phyloP scores from a whole-genome alignment of 2,113 vertebrate genomes.

The Chionomys nivalis region DNA sequence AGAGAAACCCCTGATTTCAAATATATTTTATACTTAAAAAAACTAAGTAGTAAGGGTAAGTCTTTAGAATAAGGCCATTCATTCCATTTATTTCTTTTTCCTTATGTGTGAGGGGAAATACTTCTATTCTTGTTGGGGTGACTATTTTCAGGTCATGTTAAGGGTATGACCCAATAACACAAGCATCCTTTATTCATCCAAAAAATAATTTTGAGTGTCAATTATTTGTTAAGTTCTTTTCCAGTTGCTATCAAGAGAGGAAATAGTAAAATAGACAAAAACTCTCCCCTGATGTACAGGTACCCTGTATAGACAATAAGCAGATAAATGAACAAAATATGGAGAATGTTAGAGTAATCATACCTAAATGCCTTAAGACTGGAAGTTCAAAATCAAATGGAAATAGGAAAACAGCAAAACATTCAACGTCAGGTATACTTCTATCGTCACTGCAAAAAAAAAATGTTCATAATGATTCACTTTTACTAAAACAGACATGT shows the following conservation, averaged over 20 bases:
- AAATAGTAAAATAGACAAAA: neutral
- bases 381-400: neutral
- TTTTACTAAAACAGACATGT: neutral
- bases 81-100: neutral
- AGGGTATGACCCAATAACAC: too few relatives aligned
- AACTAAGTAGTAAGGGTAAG: neutral
- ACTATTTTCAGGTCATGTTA: neutral
- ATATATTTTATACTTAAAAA: conserved; percentile 9
- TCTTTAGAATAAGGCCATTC: neutral
- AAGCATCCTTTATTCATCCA: neutral
- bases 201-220: neutral
- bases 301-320: neutral
- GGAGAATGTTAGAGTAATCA: neutral
- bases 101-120: neutral
- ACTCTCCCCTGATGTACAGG: neutral
- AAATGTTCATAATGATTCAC: neutral
- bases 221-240: neutral
- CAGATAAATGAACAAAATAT: neutral
- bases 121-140: neutral
- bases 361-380: neutral
- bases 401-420: conserved; percentile 1
- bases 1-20: neutral
- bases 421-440: neutral
- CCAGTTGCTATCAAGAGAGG: neutral
- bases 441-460: neutral